These are phyloP conservation scores for Drosophila santomea DNA, from an alignment of 1,140 invertebrate species.

Conservation along the genomic window DNA sequence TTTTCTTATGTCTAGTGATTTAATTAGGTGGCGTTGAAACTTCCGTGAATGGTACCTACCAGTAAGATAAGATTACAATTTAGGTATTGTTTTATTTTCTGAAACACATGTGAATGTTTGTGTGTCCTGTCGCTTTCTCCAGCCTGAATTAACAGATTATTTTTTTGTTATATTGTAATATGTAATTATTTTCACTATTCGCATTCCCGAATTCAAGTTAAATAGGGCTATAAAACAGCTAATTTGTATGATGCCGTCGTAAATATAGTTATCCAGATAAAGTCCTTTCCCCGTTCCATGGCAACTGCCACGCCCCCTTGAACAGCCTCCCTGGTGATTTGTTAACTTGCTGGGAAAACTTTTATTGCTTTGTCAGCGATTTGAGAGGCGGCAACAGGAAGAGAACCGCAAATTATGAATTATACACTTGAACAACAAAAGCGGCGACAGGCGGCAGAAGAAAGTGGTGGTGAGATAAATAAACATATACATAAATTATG, in stretches of 20 bases:
- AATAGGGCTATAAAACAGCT: neutral
- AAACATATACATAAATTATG: conserved; percentile 72
- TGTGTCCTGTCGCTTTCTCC: too few species aligned
- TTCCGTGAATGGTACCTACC: too few species aligned
- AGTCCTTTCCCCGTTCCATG: neutral
- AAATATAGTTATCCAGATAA: neutral
- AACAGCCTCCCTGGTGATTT: conserved; percentile 55
- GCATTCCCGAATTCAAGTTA: neutral
- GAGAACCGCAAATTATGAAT: conserved; percentile 70
- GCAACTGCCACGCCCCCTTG: conserved; percentile 15
- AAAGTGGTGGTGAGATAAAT: conserved; percentile 35
- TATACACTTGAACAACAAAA: conserved; percentile 61
- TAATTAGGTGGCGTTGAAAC: too few species aligned
- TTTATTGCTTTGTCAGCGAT: conserved; percentile 71
- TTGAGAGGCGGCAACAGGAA: conserved; percentile 35
- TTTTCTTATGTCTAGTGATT: too few species aligned
- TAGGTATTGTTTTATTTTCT: too few species aligned
- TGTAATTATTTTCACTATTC: too few species aligned
- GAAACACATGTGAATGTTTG: conserved; percentile 7
- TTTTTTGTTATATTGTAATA: too few species aligned
- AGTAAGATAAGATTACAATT: neutral
- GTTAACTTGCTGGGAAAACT: conserved; percentile 72
- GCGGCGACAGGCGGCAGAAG: conserved; percentile 8
- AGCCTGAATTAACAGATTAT: too few species aligned
- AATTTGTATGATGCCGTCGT: neutral